These are phyloP conservation scores for Zaprionus vittiger DNA, from an alignment of 1,140 invertebrate species.

Conservation along the genomic window DNA sequence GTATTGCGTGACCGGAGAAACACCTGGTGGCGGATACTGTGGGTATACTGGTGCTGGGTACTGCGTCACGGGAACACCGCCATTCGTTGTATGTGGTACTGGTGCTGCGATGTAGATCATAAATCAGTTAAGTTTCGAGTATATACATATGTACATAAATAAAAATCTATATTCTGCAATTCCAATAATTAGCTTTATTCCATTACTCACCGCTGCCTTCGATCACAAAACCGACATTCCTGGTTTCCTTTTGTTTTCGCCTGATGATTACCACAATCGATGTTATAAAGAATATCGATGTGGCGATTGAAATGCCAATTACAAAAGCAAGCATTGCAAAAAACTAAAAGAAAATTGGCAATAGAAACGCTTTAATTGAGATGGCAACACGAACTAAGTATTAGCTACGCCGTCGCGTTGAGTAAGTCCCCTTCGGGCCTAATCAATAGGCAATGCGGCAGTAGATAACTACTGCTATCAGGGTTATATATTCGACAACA, in stretches of 20 bases:
- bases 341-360: neutral
- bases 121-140: neutral
- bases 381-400: conserved; percentile 22
- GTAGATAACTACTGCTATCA: conserved; percentile 33
- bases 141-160: neutral
- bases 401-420: neutral
- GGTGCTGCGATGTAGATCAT: neutral
- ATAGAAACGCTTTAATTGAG: conserved; percentile 15
- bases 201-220: conserved; percentile 3
- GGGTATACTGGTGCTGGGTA: neutral
- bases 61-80: neutral
- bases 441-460: conserved; percentile 29
- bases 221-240: conserved; percentile 29
- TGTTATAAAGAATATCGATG: conserved; percentile 27
- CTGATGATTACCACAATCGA: neutral
- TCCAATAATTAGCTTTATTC: neutral
- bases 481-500: conserved; percentile 6
- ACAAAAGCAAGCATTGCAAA: conserved; percentile 21
- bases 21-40: neutral
- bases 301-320: conserved; percentile 14
- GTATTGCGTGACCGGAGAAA: neutral
- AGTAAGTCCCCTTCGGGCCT: conserved; percentile 15
- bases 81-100: neutral
- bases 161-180: neutral
- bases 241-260: conserved; percentile 7